Percentiles rank a stretch among this genome's conserved stretches.
Evolutionary conservation across 2,888 invertebrate species (phyloP).

Genomic region (Orthonychiurus folsomi): DNA sequence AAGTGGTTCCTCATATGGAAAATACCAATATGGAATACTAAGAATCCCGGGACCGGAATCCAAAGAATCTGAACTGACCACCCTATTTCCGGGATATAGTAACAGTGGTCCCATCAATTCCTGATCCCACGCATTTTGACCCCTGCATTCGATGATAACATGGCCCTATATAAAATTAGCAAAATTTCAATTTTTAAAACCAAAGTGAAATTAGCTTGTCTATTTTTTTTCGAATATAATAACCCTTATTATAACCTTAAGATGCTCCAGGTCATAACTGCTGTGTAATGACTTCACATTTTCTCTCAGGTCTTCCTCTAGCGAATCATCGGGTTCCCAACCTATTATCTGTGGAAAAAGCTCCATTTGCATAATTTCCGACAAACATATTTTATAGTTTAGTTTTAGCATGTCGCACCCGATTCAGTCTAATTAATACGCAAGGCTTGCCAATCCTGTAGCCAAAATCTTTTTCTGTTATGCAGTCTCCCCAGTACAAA

Average conservation of each 20-base stretch:
- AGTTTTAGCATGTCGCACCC: neutral
- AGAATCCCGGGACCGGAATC: neutral
- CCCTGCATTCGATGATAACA: neutral
- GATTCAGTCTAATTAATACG: neutral
- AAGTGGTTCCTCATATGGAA: neutral
- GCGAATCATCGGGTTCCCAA: too few relatives aligned
- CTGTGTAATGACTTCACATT: too few relatives aligned
- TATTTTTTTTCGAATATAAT: neutral
- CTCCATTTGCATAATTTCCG: too few relatives aligned
- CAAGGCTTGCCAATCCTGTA: neutral
- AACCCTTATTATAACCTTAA: too few relatives aligned
- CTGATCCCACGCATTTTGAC: neutral
- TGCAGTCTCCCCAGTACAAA: neutral
- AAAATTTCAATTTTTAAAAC: neutral
- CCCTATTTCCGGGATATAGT: neutral
- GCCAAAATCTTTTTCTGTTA: neutral
- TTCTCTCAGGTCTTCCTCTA: too few relatives aligned
- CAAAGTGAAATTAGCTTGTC: too few relatives aligned
- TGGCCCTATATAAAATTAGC: neutral
- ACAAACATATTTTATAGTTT: too few relatives aligned
- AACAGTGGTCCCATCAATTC: neutral
- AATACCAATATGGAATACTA: neutral
- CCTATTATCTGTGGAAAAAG: too few relatives aligned
- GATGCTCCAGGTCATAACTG: too few relatives aligned
- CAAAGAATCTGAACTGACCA: too few relatives aligned